Conservation (phyloP, 2,797 vertebrate genomes). For the Delichon dasypus region DNA sequence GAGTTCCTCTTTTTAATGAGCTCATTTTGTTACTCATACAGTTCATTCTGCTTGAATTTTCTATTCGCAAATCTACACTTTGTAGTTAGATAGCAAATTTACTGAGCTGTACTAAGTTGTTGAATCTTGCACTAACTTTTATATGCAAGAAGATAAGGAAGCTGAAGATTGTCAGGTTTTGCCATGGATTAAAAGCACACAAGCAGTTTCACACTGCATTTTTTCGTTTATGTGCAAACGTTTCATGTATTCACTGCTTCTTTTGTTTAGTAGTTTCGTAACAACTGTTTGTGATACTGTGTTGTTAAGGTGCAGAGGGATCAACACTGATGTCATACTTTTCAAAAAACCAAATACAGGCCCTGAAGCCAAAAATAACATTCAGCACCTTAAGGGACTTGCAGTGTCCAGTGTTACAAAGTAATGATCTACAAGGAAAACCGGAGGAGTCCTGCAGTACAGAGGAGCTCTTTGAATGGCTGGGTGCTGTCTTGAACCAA, state of each 20-base stretch:
- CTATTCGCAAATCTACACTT: not conserved
- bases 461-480: slow-evolving; percentile 86
- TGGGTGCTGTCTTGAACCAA: slow-evolving; percentile 81
- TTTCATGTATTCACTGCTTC: not conserved
- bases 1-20: not conserved
- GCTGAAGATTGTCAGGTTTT: not conserved
- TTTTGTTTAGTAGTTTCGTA: not conserved
- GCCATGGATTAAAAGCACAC: not conserved
- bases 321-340: slow-evolving; percentile 79
- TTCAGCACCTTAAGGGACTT: slow-evolving; percentile 69
- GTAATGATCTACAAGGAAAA: slow-evolving; percentile 71
- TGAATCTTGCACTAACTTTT: not conserved
- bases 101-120: not conserved
- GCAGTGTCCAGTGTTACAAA: slow-evolving; percentile 76
- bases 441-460: slow-evolving; percentile 76
- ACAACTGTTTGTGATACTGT: slow-evolving; percentile 36
- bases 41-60: not conserved
- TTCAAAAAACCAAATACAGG: slow-evolving; percentile 77
- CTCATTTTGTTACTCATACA: not conserved
- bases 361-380: slow-evolving; percentile 77
- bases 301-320: slow-evolving; percentile 68
- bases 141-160: slow-evolving; percentile 7
- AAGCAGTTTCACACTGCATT: not conserved
- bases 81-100: not conserved
- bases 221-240: not conserved